A percentile compares a stretch with the other conserved stretches of the same genome.
These are phyloP conservation scores for Leptinotarsa lineolata DNA, from an alignment of 1,140 invertebrate species.

Conservation along the genomic window DNA sequence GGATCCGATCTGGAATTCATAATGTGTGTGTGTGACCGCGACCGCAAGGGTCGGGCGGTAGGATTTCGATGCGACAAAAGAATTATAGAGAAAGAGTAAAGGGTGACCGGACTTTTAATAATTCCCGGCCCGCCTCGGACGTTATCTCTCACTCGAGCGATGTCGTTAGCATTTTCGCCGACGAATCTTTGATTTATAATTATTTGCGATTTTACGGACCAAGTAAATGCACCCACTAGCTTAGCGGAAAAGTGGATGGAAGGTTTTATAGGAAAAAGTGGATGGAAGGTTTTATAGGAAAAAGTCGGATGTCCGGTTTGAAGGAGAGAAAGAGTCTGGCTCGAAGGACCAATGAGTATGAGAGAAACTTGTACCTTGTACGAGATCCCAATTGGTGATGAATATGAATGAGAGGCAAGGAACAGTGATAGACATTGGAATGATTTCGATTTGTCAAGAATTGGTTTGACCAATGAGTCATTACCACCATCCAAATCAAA, in stretches of 20 bases:
- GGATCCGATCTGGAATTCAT: constrained; percentile 29
- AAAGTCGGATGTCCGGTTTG: constrained; percentile 7
- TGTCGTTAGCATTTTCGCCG: constrained; percentile 35
- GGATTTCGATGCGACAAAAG: constrained; percentile 38
- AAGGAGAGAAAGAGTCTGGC: not conserved
- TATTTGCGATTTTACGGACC: constrained; percentile 15
- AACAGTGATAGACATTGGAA: too few species aligned
- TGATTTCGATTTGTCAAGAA: too few species aligned
- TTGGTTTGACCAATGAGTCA: too few species aligned
- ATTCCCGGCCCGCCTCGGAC: constrained; percentile 37
- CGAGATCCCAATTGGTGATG: too few species aligned
- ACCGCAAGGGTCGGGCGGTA: constrained; percentile 11
- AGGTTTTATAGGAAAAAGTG: constrained; percentile 11
- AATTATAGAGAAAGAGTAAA: constrained; percentile 45
- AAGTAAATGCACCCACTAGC: not conserved
- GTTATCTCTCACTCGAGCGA: constrained; percentile 35
- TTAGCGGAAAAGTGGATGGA: not conserved
- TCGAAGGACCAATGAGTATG: not conserved
- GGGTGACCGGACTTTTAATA: constrained; percentile 44
- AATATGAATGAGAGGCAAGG: too few species aligned
- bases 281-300: constrained; percentile 4
- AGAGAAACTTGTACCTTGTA: too few species aligned
- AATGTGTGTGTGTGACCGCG: constrained; percentile 24
- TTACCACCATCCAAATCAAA: too few species aligned
- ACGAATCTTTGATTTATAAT: constrained; percentile 24